Percentiles rank a stretch among this genome's conserved stretches.
Conservation (phyloP, 2,797 vertebrate genomes). For the Danio choprae region DNA sequence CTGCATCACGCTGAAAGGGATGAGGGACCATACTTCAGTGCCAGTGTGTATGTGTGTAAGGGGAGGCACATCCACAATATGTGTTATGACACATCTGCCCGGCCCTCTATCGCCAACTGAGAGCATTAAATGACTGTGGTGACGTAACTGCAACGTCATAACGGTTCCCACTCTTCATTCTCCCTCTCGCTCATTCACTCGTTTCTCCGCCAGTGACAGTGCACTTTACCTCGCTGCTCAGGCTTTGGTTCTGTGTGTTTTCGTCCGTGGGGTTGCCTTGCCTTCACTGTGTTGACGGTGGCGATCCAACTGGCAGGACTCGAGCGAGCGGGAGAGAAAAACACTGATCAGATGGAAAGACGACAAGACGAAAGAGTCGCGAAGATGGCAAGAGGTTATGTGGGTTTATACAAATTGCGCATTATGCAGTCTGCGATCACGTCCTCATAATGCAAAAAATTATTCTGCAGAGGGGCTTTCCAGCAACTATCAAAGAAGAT, state of each 20-base stretch:
- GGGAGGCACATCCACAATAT: constrained; percentile 54
- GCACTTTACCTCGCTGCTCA: constrained; percentile 55
- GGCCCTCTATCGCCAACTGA: constrained; percentile 61
- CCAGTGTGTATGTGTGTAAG: constrained; percentile 9
- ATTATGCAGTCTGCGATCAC: not conserved
- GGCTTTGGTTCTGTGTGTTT: constrained; percentile 62
- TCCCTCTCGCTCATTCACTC: constrained; percentile 57
- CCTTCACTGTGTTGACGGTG: constrained; percentile 57
- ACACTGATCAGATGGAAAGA: constrained; percentile 7
- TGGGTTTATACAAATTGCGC: constrained; percentile 26
- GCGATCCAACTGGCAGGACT: constrained; percentile 62
- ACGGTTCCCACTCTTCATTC: constrained; percentile 66
- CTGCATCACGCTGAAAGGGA: constrained; percentile 68
- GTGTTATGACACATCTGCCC: constrained; percentile 68
- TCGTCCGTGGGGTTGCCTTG: constrained; percentile 73
- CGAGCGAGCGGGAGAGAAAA: constrained; percentile 59
- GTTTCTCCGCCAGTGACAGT: constrained; percentile 49
- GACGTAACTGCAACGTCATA: constrained; percentile 71
- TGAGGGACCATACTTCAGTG: constrained; percentile 35
- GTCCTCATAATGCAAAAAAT: constrained; percentile 12
- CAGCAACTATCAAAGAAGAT: not conserved
- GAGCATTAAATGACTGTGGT: constrained; percentile 61
- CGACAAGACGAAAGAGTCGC: constrained; percentile 46
- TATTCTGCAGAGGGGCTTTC: constrained; percentile 12
- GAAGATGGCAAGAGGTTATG: constrained; percentile 51